Evolutionary conservation across 37 sponge, comb jelly and placozoan species (phyloP), one percentile per base, ranked within the genome.

Genomic region (Lycopodina hypogea): DNA sequence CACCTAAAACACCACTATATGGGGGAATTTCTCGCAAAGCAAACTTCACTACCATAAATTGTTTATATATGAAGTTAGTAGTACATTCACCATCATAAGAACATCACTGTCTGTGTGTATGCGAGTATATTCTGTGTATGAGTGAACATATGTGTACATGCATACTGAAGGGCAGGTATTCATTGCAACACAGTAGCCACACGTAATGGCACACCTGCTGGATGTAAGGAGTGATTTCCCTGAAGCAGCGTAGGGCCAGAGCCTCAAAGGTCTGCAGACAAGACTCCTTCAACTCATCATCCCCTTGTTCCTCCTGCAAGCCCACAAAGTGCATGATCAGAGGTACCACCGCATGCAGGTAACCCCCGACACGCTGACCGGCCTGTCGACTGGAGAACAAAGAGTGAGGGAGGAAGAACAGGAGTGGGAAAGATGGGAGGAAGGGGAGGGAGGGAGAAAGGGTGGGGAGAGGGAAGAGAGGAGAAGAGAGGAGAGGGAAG

Each of bases 201-300:
- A 45, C 8, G 4, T 45, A 45, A 4, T 45, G 48, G 4, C 48
- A n/a, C 69, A 93, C 94, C 85, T 87, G 68, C 40, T 82, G 56
- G 22, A 95, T 90, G 75, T 87, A 77, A 34, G 91, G 91, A n/a
- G 90, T 87, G 33, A 97, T 85, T 59, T 97, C 96, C 42, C 87
- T 87, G 72, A 93, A 95, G 74, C 98, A 97, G 32, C 95, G 67
- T 34, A 83, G 56, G 0, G 90, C 91, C 28, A 95, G 67, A 18
- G 89, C 80, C 81, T 97, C 98, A 77, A 95, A 87, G 1, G 94
- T 86, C 79, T 97, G 98, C 42, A 95, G 78, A 73, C 96, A 92
- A 1, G 88, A 93, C 60, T 97, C 98, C 64, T 87, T 93, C 62
- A 97, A 82, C 52, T 97, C 98, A 72, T 96, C 96, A 36, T 96